These are phyloP conservation scores for Aphis gossypii DNA, from an alignment of 1,140 invertebrate genomes.

Conservation along the genomic window DNA sequence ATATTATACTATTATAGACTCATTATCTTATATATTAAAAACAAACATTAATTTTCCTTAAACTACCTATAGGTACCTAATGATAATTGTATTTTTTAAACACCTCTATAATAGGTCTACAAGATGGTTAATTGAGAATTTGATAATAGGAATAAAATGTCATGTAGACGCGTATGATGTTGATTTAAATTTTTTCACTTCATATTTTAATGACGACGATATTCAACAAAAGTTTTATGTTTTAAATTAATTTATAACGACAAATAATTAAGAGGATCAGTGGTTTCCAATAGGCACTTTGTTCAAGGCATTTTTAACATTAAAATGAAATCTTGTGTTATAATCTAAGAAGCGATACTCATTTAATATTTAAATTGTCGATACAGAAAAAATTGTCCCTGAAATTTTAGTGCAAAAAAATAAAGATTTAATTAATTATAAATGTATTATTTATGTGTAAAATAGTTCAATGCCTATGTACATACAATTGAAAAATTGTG, in stretches of 20 bases:
- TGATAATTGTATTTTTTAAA: not conserved
- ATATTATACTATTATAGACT: not conserved
- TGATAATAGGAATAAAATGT: not conserved
- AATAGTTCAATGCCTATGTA: not conserved
- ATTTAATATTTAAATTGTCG: not conserved
- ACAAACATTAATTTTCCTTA: constrained; percentile 24
- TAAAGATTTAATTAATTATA: not conserved
- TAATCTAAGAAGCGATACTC: not conserved
- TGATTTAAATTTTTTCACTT: not conserved
- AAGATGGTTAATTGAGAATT: not conserved
- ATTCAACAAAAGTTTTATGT: not conserved
- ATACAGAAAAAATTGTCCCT: not conserved
- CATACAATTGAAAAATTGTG: not conserved
- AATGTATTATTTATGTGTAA: not conserved
- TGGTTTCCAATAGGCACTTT: not conserved
- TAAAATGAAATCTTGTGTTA: constrained; percentile 7
- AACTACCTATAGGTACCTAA: not conserved
- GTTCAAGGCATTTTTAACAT: constrained; percentile 18
- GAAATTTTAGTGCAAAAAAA: not conserved
- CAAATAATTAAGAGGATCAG: constrained; percentile 28
- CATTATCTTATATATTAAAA: not conserved
- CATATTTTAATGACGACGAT: not conserved
- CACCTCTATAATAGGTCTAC: not conserved
- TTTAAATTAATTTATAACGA: not conserved
- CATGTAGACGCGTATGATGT: not conserved